Conservation (phyloP, 1,140 invertebrate genomes). For the Dolichoris vasculosae region DNA sequence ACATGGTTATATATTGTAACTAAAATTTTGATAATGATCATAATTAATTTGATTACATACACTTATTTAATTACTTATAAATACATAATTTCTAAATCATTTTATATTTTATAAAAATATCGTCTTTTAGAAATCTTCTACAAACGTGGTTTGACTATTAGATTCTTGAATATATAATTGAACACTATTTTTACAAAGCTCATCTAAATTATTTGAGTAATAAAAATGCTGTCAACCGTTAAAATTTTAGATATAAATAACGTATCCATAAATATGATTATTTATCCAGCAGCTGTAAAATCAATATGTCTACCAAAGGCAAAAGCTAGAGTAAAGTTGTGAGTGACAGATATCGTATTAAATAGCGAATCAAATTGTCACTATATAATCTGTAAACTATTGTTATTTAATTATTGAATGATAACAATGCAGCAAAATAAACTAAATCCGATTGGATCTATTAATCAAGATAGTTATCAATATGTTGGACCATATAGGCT, state of each 20-base stretch:
- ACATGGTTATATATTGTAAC: no score
- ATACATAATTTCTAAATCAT: no score
- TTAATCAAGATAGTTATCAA: conserved; percentile 85
- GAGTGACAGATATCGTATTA: not conserved
- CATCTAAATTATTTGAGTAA: not conserved
- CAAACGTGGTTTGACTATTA: not conserved
- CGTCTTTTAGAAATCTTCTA: no score
- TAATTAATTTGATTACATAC: no score
- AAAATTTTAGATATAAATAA: not conserved
- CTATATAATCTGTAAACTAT: not conserved
- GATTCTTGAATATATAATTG: not conserved
- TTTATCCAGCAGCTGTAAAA: not conserved
- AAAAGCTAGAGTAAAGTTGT: conserved; percentile 43
- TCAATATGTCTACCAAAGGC: conserved; percentile 27
- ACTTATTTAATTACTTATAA: no score
- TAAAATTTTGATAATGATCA: no score
- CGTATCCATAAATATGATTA: not conserved
- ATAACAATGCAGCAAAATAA: conserved; percentile 69
- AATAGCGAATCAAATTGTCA: not conserved
- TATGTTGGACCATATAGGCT: conserved; percentile 98
- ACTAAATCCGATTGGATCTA: conserved; percentile 69
- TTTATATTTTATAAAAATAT: no score
- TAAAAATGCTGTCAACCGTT: conserved; percentile 12
- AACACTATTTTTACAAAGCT: not conserved
- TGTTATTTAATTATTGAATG: not conserved